Percentiles rank a stretch among this genome's conserved stretches.
phyloP scores from a whole-genome alignment of 2,113 vertebrate species.

The Neolamprologus longior region DNA sequence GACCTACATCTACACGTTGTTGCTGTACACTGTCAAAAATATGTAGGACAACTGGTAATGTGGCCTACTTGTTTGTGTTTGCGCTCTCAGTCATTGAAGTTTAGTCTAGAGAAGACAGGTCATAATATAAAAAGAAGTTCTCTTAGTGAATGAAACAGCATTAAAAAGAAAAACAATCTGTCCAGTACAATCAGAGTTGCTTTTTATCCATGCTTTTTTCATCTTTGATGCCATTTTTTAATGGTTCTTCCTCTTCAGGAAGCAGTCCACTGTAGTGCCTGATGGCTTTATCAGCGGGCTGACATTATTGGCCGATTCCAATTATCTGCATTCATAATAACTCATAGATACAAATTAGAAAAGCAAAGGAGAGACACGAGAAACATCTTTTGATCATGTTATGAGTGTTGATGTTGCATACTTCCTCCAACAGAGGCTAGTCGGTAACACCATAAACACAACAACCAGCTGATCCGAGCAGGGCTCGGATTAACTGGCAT shows the following conservation, averaged over 20 bases:
- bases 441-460: neutral
- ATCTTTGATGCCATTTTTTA: neutral
- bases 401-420: neutral
- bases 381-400: neutral
- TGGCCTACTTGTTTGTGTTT: neutral
- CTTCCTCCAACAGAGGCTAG: neutral
- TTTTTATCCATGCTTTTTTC: neutral
- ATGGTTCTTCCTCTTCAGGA: neutral
- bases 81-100: neutral
- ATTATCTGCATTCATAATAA: neutral
- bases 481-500: neutral
- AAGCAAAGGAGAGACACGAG: neutral
- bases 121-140: neutral
- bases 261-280: neutral
- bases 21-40: neutral
- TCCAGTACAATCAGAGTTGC: neutral
- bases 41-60: neutral
- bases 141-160: neutral
- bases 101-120: neutral
- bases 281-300: neutral
- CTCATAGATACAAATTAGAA: neutral
- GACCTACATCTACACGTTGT: neutral
- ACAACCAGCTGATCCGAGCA: neutral
- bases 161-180: neutral
- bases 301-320: neutral